Base-by-base conservation (phyloP, 2,888 invertebrate species). In the Seladonia tumulorum region DNA sequence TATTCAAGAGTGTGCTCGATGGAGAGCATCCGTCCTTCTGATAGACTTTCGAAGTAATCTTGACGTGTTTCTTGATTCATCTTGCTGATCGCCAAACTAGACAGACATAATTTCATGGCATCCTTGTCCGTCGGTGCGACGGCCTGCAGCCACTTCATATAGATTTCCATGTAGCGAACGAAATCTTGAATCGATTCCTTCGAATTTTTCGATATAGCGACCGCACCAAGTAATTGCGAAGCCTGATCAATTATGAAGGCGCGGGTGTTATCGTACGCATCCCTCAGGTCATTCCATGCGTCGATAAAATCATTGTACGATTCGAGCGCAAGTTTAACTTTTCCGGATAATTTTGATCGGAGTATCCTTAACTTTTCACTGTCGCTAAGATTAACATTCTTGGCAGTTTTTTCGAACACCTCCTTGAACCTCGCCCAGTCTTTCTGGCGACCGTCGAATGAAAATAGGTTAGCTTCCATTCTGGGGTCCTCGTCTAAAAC, bases 211-310 rank as follows among this genome's bases (percentile, higher is more conserved):
- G 1, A 3, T 22, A 53, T n/a, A 53, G 0, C 53, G 3, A 10
- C 7, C 10, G 10, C 1, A 4, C 10, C 1, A 3, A 53, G 0
- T n/a, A 53, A 10, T n/a, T 0, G 3, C 22, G 0, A 10, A 10
- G 10, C n/a, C 2, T n/a, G 10, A n/a, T 1, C 0, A 10, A 4
- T 1, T 4, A 0, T 10, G 3, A 53, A 53, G 2, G 22, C 0
- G 22, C 2, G 2, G 22, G 53, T 22, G 0, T 10, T 1, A 10
- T 22, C 53, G 22, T 22, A 53, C 53, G 3, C 22, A 0, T 0
- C 0, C 2, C 0, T 0, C 22, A 53, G 22, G 8, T 0, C 0
- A 0, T n/a, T 2, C 53, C 53, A 53, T n/a, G 10, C 53, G 8
- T 0, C 0, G 0, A 2, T 10, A 22, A 22, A 53, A 2, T 53